Evolutionary conservation across 2,797 vertebrate genomes (phyloP).

Genomic region (Pseudochirops cupreus): DNA sequence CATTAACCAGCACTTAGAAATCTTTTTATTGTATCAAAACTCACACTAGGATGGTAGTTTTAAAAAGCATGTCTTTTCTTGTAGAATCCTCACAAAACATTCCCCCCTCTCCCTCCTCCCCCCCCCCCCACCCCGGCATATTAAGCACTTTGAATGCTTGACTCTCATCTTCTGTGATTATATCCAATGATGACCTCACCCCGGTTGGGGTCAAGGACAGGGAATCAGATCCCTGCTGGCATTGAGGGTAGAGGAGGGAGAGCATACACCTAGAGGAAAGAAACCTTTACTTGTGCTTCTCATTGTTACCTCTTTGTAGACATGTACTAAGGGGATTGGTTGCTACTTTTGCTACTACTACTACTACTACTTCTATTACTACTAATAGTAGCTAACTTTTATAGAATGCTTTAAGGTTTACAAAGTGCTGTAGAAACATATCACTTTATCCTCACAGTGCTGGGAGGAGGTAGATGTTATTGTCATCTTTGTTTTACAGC

Average conservation of each 20-base stretch:
- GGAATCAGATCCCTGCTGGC: not conserved
- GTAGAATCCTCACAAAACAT: not conserved
- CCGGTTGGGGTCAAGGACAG: not conserved
- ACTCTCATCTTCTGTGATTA: not conserved
- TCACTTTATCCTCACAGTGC: not conserved
- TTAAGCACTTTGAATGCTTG: too few relatives aligned
- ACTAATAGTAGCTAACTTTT: not conserved
- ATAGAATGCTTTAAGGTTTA: not conserved
- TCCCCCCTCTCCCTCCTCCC: too few relatives aligned
- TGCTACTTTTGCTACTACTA: not conserved
- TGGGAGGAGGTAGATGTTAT: not conserved
- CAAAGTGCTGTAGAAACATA: not conserved
- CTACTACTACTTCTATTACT: not conserved
- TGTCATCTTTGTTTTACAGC: not conserved
- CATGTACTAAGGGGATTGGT: not conserved
- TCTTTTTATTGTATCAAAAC: conserved; percentile 13
- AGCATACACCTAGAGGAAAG: not conserved
- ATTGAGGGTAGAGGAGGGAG: not conserved
- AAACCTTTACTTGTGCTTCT: not conserved
- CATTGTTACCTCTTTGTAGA: not conserved
- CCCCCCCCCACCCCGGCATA: too few relatives aligned
- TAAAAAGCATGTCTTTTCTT: not conserved
- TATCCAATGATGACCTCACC: not conserved
- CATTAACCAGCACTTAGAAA: conserved; percentile 3
- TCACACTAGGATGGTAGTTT: conserved; percentile 27